Evolutionary conservation across 2,888 invertebrate genomes (phyloP).

Genomic region (Thalpophila matura): DNA sequence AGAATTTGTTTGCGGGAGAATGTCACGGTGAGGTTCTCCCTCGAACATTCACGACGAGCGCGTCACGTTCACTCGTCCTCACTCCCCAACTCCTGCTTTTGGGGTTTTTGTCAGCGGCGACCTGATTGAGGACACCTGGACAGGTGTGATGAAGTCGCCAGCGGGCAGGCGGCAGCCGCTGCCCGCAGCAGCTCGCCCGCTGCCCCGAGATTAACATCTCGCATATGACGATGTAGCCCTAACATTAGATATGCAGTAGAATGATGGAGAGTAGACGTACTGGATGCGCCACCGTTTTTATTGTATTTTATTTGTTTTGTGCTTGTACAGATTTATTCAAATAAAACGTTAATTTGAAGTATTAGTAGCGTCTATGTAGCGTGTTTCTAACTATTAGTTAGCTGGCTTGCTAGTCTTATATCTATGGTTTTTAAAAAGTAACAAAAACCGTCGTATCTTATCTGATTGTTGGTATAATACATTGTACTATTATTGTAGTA

Average conservation of each 20-base stretch:
- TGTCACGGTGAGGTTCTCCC: no score
- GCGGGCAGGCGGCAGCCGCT: neutral
- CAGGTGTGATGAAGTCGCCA: conserved; percentile 1
- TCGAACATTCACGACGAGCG: no score
- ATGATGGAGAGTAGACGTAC: neutral
- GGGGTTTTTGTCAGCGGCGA: neutral
- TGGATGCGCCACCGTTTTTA: neutral
- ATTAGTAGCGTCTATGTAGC: no score
- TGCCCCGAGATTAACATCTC: conserved; percentile 5
- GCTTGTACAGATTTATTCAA: no score
- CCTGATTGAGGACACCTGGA: conserved; percentile 25
- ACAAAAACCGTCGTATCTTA: neutral
- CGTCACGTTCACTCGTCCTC: neutral
- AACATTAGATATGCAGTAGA: neutral
- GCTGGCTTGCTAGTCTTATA: no score
- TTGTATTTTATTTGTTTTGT: no score
- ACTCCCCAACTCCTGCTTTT: conserved; percentile 5
- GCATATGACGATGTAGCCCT: neutral
- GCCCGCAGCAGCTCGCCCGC: conserved; percentile 1
- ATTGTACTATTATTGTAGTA: neutral
- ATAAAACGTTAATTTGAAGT: no score
- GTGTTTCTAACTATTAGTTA: no score
- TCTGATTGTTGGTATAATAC: neutral
- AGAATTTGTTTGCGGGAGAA: no score
- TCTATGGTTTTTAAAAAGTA: neutral